Evolutionary conservation across 2,113 vertebrate genomes (phyloP), one percentile per base, ranked within the genome.

Genomic region (Tragelaphus buxtoni): DNA sequence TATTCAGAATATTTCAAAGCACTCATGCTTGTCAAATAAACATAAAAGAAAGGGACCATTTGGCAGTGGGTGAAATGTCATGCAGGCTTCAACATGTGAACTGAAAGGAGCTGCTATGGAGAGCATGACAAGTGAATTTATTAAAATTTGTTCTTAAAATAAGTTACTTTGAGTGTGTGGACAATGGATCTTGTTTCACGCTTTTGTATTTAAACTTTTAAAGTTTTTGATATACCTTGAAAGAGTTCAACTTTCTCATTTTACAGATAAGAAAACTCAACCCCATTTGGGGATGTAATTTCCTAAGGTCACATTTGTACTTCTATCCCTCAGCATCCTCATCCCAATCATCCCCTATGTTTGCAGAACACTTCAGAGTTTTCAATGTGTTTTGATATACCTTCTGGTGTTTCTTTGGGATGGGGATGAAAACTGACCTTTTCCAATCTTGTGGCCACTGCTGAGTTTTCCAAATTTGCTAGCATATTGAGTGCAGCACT

Each of bases 21-120:
- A 94, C 92, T 96, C 85, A 77, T 94, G 55, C 88, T 95, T 94
- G 92, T 96, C 88, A 90, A 94, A 89, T 81, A 97, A 95, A 95
- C 47, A 77, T 93, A 93, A 94, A 96, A 96, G 56, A 96, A 95
- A 93, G 35, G 60, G 45, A 42, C 2, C 1, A 69, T 83, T 96
- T 95, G 76, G 87, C 95, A 96, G 32, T 45, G 49, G n/a, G 82
- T 86, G 61, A 96, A 94, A 97, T 96, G 91, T 61, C 88, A 95
- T 76, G 79, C 80, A 74, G 88, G 95, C 96, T 92, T 85, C 88
- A 92, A 65, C 92, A 76, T 74, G 79, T 65, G 47, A 82, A 84
- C 63, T 20, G 45, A 83, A 88, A 60, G 79, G 58, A 84, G 55
- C 42, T 94, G n/a, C 42, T 90, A 16, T 39, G 58, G 35, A 69